Evolutionary conservation across 2,797 vertebrate genomes (phyloP).

Genomic region (Glyptemys insculpta): DNA sequence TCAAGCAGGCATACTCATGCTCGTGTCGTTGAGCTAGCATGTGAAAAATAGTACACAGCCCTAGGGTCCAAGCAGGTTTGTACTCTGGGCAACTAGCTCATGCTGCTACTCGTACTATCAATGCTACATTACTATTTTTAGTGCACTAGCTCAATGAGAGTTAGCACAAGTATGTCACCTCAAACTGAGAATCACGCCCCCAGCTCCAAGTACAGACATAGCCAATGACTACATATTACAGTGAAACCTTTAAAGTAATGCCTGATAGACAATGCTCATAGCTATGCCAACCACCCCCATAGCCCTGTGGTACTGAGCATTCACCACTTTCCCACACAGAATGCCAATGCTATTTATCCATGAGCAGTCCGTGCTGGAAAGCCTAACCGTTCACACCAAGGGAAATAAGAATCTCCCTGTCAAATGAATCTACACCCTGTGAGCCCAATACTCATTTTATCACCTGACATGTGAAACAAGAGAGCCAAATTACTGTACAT

Average conservation of each 20-base stretch:
- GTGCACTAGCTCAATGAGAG: not conserved
- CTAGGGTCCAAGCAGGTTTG: not conserved
- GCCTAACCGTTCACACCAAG: not conserved
- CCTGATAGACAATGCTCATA: not conserved
- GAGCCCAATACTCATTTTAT: conserved; percentile 22
- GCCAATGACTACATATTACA: not conserved
- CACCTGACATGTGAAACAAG: not conserved
- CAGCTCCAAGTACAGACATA: not conserved
- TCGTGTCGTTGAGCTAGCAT: not conserved
- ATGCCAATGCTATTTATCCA: not conserved
- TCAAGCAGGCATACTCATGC: not conserved
- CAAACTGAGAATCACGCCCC: not conserved
- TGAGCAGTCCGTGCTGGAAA: not conserved
- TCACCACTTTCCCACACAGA: not conserved
- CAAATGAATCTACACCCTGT: conserved; percentile 47
- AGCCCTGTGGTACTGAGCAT: not conserved
- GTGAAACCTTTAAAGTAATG: conserved; percentile 44
- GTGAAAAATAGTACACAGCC: not conserved
- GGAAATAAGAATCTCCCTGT: not conserved
- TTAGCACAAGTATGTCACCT: not conserved
- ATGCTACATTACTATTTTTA: not conserved
- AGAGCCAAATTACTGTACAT: not conserved
- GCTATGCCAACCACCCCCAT: not conserved
- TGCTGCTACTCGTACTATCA: not conserved
- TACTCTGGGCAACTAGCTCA: not conserved